Evolutionary conservation across 2,113 vertebrate species (phyloP).

Genomic region (Pseudorasbora parva): DNA sequence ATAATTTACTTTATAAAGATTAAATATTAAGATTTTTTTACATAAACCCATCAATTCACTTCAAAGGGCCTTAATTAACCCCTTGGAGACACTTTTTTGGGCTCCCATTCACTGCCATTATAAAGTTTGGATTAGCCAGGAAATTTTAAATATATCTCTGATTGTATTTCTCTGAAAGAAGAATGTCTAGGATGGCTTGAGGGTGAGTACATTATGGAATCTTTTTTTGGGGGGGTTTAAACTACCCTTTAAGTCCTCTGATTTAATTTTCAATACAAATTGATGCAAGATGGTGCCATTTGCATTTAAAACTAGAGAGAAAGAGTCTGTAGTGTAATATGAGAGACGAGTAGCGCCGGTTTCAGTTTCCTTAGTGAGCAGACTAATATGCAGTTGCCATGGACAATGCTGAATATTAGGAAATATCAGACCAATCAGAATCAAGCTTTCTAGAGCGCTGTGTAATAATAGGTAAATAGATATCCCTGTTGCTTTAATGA

Average conservation of each 20-base stretch:
- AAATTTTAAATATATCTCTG: too few species aligned
- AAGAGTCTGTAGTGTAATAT: background rate
- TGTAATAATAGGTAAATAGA: background rate
- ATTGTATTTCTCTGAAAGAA: too few species aligned
- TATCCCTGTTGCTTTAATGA: conserved; percentile 23
- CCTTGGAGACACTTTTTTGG: too few species aligned
- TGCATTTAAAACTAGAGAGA: background rate
- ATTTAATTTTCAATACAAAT: background rate
- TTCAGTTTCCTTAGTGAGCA: background rate
- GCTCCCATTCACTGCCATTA: too few species aligned
- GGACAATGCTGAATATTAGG: background rate
- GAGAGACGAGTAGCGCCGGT: background rate
- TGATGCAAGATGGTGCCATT: background rate
- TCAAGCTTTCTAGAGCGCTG: background rate
- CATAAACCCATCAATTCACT: too few species aligned
- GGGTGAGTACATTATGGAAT: too few species aligned
- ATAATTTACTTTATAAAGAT: too few species aligned
- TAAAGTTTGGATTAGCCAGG: too few species aligned
- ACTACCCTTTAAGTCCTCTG: background rate
- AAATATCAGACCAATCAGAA: background rate
- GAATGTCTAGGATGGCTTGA: too few species aligned
- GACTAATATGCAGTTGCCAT: background rate
- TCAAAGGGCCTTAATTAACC: too few species aligned
- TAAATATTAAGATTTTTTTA: too few species aligned
- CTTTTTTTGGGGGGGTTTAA: too few species aligned